Conservation (phyloP, 2,797 vertebrate species). For the Ibycter americanus region DNA sequence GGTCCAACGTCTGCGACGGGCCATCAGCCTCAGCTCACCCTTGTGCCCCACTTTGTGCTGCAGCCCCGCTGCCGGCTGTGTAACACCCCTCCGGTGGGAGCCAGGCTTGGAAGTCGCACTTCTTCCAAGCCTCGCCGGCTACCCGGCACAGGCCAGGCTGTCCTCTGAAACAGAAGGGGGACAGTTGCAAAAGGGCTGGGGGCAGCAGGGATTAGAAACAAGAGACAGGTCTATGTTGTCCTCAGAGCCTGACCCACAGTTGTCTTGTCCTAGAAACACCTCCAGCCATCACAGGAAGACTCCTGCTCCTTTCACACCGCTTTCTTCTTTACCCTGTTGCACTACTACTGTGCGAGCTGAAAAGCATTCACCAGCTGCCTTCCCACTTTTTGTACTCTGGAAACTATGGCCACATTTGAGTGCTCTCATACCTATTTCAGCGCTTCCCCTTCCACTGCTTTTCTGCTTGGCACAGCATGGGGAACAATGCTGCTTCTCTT, state of each 20-base stretch:
- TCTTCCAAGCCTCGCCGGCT: accelerated
- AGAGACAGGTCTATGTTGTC: neutral
- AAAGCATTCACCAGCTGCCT: neutral
- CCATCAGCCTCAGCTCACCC: neutral
- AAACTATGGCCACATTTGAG: neutral
- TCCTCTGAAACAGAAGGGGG: neutral
- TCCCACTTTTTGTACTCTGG: neutral
- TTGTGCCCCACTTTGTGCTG: neutral
- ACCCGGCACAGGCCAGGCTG: neutral
- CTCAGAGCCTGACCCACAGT: neutral
- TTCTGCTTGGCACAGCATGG: neutral
- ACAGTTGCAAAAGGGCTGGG: neutral
- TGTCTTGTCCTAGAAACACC: neutral
- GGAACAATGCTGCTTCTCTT: neutral
- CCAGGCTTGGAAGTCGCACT: neutral
- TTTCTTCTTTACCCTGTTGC: neutral
- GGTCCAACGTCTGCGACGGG: neutral
- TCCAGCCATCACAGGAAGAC: neutral
- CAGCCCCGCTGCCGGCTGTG: accelerated
- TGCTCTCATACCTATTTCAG: neutral
- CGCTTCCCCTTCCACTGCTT: neutral
- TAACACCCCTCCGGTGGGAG: neutral
- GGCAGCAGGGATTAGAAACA: neutral
- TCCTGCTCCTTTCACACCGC: neutral
- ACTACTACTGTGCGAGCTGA: neutral